Base-by-base conservation (phyloP, 2,888 invertebrate genomes). In the Rapana venosa region DNA sequence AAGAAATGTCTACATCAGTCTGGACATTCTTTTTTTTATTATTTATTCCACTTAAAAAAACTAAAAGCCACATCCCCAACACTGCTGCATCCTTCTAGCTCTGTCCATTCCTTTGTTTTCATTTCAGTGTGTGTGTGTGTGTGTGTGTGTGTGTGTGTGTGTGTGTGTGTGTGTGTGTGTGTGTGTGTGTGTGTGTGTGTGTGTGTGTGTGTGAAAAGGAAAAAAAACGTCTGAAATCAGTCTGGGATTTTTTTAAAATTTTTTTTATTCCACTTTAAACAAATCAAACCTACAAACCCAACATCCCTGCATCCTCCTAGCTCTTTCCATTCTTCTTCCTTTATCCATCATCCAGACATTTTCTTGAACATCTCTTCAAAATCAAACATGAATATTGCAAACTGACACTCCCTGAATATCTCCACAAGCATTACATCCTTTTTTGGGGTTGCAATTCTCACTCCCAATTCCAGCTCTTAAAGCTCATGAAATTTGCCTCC, bases 91-190 rank as follows among this genome's bases (percentile, higher is more conserved):
- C 26, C 20, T 66, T 66, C 17, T 66, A n/a, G 22, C 26, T 74
- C 74, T 11, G 2, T n/a, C 74, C 30, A 5, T n/a, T n/a, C 74
- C 30, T 74, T 74, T 26, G 4, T 74, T n/a, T n/a, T 26, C 74
- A n/a, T 74, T 11, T n/a, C 30, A 74, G 22, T 26, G 74, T 74
- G 74, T 74, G 74, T 74, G 74, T 74, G 74, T 30, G 30, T 74
- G 74, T 74, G 74, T 74, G 74, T n/a, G 74, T 74, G 74, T 61
- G 61, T 61, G 74, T 74, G 26, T 74, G 74, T 74, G 74, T 26
- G 74, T 74, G 74, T 74, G 74, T n/a, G 74, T n/a, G 74, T 74
- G 74, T n/a, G 74, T 74, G 74, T 74, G 74, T n/a, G 74, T n/a
- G n/a, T 22, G 13, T 74, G 74, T 30, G n/a, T 26, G n/a, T 30